Evolutionary conservation across 1,140 invertebrate genomes (phyloP), one percentile per base, ranked within the genome.

Genomic region (Geopemphigus sp.): DNA sequence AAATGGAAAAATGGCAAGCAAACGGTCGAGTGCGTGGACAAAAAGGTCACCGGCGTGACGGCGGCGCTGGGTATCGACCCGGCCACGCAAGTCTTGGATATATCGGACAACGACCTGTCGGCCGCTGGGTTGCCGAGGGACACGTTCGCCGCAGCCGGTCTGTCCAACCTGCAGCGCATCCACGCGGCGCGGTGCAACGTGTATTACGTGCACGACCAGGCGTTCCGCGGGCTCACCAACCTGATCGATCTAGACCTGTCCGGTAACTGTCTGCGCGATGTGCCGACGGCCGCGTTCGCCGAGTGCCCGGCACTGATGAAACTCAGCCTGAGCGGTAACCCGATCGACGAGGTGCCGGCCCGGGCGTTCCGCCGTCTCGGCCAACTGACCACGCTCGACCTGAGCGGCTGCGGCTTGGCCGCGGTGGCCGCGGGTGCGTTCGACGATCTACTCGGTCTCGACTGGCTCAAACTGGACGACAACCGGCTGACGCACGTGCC

Each of bases 1-100:
- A 95, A 94, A 83, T 96, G 95, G 95, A 96, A 95, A 85, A 91
- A 92, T 83, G 95, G 94, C 2, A 96, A 96, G 84, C 91, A 94
- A 83, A 93, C 92, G 81, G 94, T 95, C 5, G 94, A 96, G 84
- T 96, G 94, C 86, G 88, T 90, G 15, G 90, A 91, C 63, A 91
- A 91, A 84, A 89, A 89, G 50, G 22, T 78, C n/a, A 78, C 59
- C 4, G 86, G 95, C n/a, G 89, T 90, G 56, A 87, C 89, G 8
- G 90, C 95, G 59, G 95, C 95, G 1, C 89, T 90, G 81, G 91
- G 92, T 39, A 91, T 97, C 82, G 92, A 94, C 83, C 90, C 92
- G n/a, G 93, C 91, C 82, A 95, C 94, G 0, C 94, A 97, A 87
- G 94, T 96, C 10, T 86, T 96, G 39, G 93, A 96, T 83, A 91